Evolutionary conservation across 1,140 invertebrate genomes (phyloP), one percentile per base, ranked within the genome.

Genomic region (Microplitis demolitor): DNA sequence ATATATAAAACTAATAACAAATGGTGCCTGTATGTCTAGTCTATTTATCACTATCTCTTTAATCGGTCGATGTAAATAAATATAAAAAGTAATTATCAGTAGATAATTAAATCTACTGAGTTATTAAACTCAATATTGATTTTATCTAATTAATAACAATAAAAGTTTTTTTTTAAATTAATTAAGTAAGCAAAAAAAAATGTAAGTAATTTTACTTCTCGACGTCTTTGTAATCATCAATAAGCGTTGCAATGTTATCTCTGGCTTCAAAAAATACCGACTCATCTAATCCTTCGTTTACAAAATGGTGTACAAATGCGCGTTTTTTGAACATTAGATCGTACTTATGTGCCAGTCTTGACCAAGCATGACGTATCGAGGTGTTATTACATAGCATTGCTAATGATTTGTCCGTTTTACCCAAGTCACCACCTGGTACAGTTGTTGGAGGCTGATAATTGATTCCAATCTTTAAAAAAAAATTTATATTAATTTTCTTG

Each of bases 231-330:
- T 91, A 91, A 84, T 94, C 93, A 79, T 90, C 89, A 77, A 92
- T 89, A 33, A 94, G 84, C 13, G 92, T 90, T 67, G 90, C 90
- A 72, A 94, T 83, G 84, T 95, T 92, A 72, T 93, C 90, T 35
- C 91, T 82, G 9, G 94, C 93, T 77, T 94, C 93, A 9, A 88
- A 73, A 76, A 92, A 91, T 79, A 92, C 91, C 5, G 88, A 89
- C 84, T 95, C 93, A 83, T 95, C 93, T 89, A 95, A 91, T 66
- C 94, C 93, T 89, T 94, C 94, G 4, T 92, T 92, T 8, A 95
- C 87, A 79, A 92, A 94, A 85, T 93, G 93, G 84, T 94, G 93
- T 9, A 94, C 90, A 80, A 94, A 95, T 2, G 93, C 92, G 61
- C 91, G 84, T 82, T 93, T 94, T 24, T 88, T 84, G 75, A 91